Conservation (phyloP, 2,888 invertebrate genomes). For the Rotaria sp. region DNA sequence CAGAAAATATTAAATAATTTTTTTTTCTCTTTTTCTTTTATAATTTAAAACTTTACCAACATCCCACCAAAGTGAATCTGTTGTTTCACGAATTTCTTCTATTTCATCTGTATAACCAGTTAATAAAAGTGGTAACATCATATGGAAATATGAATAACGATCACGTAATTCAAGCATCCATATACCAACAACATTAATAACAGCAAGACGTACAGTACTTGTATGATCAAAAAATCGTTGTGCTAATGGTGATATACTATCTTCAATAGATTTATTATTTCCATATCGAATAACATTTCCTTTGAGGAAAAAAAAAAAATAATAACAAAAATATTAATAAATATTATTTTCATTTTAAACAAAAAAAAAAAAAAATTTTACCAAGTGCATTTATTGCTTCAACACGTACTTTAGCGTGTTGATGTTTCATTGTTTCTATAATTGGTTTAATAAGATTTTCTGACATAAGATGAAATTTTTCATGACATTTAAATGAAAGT, state of each 20-base stretch:
- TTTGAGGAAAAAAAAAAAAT: conserved; percentile 43
- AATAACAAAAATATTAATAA: neutral
- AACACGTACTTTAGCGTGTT: conserved; percentile 72
- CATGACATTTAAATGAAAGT: conserved; percentile 63
- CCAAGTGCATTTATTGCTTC: conserved; percentile 70
- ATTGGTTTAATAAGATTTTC: conserved; percentile 70
- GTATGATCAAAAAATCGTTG: conserved; percentile 79
- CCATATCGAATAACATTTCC: conserved; percentile 64
- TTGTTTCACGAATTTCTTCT: conserved; percentile 58
- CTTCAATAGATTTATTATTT: conserved; percentile 66
- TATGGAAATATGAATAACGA: conserved; percentile 79
- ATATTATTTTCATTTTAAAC: neutral
- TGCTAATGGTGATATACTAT: conserved; percentile 71
- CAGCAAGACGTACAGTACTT: conserved; percentile 68
- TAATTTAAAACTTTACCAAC: conserved; percentile 46
- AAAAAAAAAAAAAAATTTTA: conserved; percentile 46
- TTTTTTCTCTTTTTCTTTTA: neutral
- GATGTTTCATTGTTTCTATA: conserved; percentile 68
- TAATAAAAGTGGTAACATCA: conserved; percentile 73
- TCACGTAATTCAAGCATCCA: conserved; percentile 73
- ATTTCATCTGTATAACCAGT: conserved; percentile 77
- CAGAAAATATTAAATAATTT: neutral
- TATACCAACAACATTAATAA: conserved; percentile 68
- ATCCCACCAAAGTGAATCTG: conserved; percentile 54
- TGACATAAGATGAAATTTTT: conserved; percentile 69